Evolutionary conservation across 1,140 invertebrate genomes (phyloP).

Genomic region (Atopsyche davidsoni): DNA sequence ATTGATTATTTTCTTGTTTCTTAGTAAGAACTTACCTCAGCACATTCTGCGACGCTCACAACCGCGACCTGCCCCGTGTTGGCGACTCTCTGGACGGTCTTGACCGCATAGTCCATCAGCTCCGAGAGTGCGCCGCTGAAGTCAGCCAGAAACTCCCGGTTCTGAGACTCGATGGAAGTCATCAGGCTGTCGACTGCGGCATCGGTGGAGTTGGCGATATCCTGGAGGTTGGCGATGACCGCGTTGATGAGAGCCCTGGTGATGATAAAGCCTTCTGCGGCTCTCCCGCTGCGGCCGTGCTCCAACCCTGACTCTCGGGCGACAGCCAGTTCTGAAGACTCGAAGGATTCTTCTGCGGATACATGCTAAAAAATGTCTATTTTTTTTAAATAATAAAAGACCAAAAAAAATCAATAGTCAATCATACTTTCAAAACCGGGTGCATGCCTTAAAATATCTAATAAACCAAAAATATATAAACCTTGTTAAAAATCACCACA

Average conservation of each 20-base stretch:
- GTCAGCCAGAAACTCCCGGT: conserved; percentile 28
- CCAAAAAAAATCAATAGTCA: no score
- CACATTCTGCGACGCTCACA: conserved; percentile 31
- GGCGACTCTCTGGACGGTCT: conserved; percentile 30
- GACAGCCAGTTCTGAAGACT: no score
- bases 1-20: not conserved
- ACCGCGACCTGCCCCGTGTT: conserved; percentile 31
- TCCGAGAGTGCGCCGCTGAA: conserved; percentile 31
- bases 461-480: no score
- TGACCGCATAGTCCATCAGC: conserved; percentile 28
- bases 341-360: no score
- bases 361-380: no score
- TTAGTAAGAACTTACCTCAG: conserved; percentile 34
- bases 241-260: conserved; percentile 34
- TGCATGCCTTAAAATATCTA: no score
- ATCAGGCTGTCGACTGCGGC: conserved; percentile 32
- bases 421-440: no score
- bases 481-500: no score
- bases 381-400: no score
- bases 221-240: conserved; percentile 31
- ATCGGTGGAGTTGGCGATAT: conserved; percentile 31
- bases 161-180: conserved; percentile 31
- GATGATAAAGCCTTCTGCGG: not conserved
- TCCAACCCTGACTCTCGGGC: no score
- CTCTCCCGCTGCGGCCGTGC: no score